Conservation (phyloP, 92 coral and sea anemone species). For the Epizoanthus scotinus region DNA sequence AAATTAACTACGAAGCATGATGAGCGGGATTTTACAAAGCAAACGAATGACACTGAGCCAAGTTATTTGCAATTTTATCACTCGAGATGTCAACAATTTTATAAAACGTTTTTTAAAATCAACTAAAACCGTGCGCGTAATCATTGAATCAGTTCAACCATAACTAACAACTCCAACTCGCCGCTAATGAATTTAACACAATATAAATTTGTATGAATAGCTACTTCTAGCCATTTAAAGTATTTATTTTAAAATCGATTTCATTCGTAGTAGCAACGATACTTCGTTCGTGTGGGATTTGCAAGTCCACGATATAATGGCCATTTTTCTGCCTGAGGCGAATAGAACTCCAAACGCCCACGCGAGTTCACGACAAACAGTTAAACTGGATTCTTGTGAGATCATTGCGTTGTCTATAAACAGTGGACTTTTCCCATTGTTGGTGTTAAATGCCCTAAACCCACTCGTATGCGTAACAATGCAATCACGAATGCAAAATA, state of each 20-base stretch:
- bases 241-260: not conserved
- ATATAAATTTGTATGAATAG: constrained; percentile 1
- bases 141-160: constrained; percentile 7
- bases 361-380: too few relatives aligned
- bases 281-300: not conserved
- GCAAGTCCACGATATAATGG: too few relatives aligned
- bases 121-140: too few relatives aligned
- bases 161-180: constrained; percentile 1
- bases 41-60: not conserved
- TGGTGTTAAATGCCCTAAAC: not conserved
- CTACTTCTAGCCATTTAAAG: not conserved
- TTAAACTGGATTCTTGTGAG: too few relatives aligned
- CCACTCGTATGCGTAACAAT: not conserved
- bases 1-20: not conserved
- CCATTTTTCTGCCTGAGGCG: too few relatives aligned
- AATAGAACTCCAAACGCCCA: too few relatives aligned
- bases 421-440: not conserved
- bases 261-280: not conserved
- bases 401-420: not conserved
- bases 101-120: too few relatives aligned
- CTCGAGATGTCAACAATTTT: too few relatives aligned
- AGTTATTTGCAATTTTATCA: too few relatives aligned
- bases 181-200: constrained; percentile 8
- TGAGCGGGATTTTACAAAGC: not conserved
- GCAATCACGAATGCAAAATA: not conserved